Percentiles rank a stretch among this genome's conserved stretches.
Conservation (phyloP, 2,113 vertebrate species). For the Tympanuchus pallidicinctus region DNA sequence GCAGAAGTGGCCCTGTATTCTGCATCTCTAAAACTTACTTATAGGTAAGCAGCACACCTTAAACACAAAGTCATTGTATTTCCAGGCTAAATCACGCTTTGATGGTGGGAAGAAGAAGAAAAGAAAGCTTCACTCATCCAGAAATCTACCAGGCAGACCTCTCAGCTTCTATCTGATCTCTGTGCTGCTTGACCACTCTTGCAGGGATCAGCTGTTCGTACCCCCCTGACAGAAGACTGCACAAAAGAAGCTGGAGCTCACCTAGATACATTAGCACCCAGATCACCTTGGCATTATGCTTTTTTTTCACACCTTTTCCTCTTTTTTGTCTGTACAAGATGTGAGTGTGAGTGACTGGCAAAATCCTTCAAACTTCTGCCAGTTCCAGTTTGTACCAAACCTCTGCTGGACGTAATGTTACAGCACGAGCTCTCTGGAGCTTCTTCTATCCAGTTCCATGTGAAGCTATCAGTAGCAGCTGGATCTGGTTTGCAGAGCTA, state of each 20-base stretch:
- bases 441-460: not conserved
- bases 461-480: not conserved
- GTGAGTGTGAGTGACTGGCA: not conserved
- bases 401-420: not conserved
- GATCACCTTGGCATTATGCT: not conserved
- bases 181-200: not conserved
- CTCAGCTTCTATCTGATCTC: not conserved
- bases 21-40: not conserved
- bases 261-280: not conserved
- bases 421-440: not conserved
- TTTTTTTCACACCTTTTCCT: not conserved
- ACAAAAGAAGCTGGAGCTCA: slow-evolving; percentile 12
- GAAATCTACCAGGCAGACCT: slow-evolving; percentile 3
- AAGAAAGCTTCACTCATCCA: slow-evolving; percentile 27
- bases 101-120: slow-evolving; percentile 12
- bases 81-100: not conserved
- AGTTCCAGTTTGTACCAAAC: not conserved
- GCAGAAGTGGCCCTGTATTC: slow-evolving; percentile 38
- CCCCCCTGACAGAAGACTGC: not conserved
- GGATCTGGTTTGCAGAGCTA: not conserved
- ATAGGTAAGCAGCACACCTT: not conserved
- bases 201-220: not conserved
- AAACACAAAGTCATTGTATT: slow-evolving; percentile 11
- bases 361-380: not conserved
- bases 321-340: not conserved